Base-by-base conservation (phyloP, 2,888 invertebrate species). In the Aquatica leii region DNA sequence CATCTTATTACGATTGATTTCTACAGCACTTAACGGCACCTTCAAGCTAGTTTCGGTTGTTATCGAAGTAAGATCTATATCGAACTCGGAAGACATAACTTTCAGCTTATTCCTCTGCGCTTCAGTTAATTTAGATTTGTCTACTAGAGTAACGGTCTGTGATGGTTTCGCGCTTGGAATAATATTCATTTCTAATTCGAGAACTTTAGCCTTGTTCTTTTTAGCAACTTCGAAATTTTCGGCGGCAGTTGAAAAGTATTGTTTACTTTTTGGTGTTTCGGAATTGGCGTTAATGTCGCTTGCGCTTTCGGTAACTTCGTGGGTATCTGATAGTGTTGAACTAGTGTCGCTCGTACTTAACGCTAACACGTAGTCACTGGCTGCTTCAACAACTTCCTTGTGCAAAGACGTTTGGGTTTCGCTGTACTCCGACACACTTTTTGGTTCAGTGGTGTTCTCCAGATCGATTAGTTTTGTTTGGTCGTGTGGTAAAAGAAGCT, bases 1-100 rank as follows among this genome's bases (percentile, higher is more conserved):
- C 20, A 78, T 74, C 61, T 70, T 77, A 51, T 76, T 76, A 43
- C 76, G 69, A 59, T 79, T 80, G 3, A 73, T 67, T 59, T 73
- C 68, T 3, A 67, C 62, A 15, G 66, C 64, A 2, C 65, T 74
- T 41, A 70, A 43, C n/a, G 71, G 58, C 21, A 31, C 40, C 15
- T 48, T 56, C 1, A 15, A 14, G n/a, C 43, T 11, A 21, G 1
- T 2, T 20, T 56, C 18, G 2, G 24, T 24, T 2, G 24, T 24
- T 4, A 35, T 15, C 6, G 40, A 2, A 24, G 11, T 50, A 4
- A 50, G 6, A 12, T 83, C 82, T 1, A 85, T 77, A 56, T 85
- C 86, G 67, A 86, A 89, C 75, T 90, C 89, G 0, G 87, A 84
- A 2, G 85, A 84, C 59, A 90, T 76, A 0, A 90, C 83, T 77